Conservation (phyloP, 1,140 invertebrate genomes). For the Bombus sibiricus region DNA sequence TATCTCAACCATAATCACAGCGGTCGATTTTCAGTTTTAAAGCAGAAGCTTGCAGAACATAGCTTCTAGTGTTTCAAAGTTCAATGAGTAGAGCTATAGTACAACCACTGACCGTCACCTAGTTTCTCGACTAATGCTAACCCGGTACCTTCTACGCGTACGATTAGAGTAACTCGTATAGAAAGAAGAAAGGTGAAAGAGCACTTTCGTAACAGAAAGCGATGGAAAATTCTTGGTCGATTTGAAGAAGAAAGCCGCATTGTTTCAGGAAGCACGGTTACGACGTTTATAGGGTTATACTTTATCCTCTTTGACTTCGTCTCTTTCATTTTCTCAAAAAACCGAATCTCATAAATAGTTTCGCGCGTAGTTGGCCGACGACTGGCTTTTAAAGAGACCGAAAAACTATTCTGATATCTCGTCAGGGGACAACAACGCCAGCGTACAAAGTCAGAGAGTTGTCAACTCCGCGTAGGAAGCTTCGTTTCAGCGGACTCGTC, state of each 20-base stretch:
- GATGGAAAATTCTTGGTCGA: not conserved
- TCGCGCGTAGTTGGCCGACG: not conserved
- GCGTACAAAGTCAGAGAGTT: not conserved
- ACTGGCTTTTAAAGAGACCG: too few relatives aligned
- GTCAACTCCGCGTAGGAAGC: constrained; percentile 65
- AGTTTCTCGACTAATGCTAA: not conserved
- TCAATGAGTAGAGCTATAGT: not conserved
- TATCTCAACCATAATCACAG: too few relatives aligned
- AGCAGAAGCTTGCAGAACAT: not conserved
- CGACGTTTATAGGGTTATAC: constrained; percentile 31
- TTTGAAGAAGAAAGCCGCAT: constrained; percentile 23
- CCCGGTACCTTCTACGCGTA: not conserved
- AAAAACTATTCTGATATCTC: too few relatives aligned
- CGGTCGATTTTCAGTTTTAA: not conserved
- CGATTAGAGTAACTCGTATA: not conserved
- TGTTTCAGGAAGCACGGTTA: constrained; percentile 34
- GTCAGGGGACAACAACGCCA: too few relatives aligned
- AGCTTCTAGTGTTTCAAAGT: not conserved
- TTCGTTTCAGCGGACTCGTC: constrained; percentile 53
- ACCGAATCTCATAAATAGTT: too few relatives aligned
- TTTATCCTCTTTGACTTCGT: constrained; percentile 38
- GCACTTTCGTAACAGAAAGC: constrained; percentile 12
- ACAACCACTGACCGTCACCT: not conserved
- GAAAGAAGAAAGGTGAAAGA: not conserved
- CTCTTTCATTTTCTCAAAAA: not conserved